phyloP scores from a whole-genome alignment of 2,113 vertebrate species.

The Gymnorhina tibicen region DNA sequence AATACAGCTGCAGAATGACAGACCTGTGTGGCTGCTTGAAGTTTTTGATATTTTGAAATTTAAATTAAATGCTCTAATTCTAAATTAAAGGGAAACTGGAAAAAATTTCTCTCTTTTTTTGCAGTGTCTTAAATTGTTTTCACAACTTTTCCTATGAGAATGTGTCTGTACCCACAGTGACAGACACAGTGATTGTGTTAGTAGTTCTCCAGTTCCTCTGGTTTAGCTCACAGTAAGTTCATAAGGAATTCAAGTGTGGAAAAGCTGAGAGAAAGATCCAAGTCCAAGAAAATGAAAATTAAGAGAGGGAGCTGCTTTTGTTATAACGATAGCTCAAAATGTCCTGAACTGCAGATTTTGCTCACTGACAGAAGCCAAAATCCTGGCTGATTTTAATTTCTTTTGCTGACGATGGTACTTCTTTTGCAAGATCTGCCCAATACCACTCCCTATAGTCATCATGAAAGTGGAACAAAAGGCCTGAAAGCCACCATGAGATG shows the following conservation, averaged over 20 bases:
- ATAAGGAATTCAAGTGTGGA: neutral
- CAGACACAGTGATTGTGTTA: neutral
- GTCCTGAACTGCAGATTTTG: neutral
- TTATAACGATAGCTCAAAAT: neutral
- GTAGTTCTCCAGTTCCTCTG: neutral
- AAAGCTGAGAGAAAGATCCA: neutral
- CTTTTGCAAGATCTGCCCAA: neutral
- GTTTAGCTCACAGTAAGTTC: neutral
- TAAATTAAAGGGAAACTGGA: neutral
- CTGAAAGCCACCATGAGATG: neutral
- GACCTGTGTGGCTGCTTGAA: neutral
- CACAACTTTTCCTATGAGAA: neutral
- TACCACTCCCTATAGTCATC: neutral
- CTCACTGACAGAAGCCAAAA: neutral
- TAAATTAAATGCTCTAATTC: neutral
- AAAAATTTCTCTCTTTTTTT: neutral
- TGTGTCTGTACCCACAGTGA: neutral
- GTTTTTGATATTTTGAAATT: neutral
- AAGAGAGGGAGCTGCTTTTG: neutral
- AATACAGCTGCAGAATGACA: neutral
- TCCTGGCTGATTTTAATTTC: neutral
- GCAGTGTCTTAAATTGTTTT: neutral
- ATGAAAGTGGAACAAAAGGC: neutral
- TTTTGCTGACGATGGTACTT: neutral
- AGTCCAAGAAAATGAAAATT: neutral